A percentile compares a stretch with the other conserved stretches of the same genome.
phyloP scores from a whole-genome alignment of 2,113 vertebrate genomes.

The Xyliphius kryptos region DNA sequence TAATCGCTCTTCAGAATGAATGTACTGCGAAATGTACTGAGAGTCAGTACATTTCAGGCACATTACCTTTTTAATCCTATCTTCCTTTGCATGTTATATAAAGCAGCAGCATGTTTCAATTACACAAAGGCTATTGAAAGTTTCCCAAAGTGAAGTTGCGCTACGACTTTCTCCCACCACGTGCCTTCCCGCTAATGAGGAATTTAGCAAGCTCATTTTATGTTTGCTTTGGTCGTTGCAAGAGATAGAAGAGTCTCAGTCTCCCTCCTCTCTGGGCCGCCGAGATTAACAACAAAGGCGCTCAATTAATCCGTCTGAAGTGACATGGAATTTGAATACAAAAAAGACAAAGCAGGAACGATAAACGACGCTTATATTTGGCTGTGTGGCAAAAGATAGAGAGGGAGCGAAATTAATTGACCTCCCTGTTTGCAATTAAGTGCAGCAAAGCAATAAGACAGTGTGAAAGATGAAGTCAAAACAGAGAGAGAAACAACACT shows the following conservation, averaged over 20 bases:
- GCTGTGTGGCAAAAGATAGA: constrained; percentile 65
- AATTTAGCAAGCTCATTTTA: not conserved
- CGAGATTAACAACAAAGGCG: constrained; percentile 69
- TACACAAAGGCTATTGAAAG: constrained; percentile 6
- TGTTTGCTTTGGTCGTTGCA: constrained; percentile 47
- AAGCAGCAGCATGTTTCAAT: not conserved
- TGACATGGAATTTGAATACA: constrained; percentile 66
- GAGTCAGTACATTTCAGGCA: too few species aligned
- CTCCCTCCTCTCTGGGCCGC: constrained; percentile 63
- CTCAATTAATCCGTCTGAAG: constrained; percentile 68
- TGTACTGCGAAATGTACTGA: too few species aligned
- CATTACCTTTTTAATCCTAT: too few species aligned
- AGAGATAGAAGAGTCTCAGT: constrained; percentile 55
- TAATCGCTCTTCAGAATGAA: too few species aligned
- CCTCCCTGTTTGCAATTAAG: constrained; percentile 68
- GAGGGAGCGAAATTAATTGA: constrained; percentile 67
- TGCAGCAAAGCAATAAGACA: constrained; percentile 58
- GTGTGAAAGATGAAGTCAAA: constrained; percentile 33
- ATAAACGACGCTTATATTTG: constrained; percentile 28
- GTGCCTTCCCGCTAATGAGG: constrained; percentile 2
- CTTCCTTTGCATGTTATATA: too few species aligned
- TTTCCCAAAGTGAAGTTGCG: not conserved
- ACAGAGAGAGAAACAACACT: constrained; percentile 37
- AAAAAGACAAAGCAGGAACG: constrained; percentile 33
- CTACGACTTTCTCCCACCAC: not conserved